phyloP scores from a whole-genome alignment of 2,888 invertebrate genomes.

The Patella caerulea region DNA sequence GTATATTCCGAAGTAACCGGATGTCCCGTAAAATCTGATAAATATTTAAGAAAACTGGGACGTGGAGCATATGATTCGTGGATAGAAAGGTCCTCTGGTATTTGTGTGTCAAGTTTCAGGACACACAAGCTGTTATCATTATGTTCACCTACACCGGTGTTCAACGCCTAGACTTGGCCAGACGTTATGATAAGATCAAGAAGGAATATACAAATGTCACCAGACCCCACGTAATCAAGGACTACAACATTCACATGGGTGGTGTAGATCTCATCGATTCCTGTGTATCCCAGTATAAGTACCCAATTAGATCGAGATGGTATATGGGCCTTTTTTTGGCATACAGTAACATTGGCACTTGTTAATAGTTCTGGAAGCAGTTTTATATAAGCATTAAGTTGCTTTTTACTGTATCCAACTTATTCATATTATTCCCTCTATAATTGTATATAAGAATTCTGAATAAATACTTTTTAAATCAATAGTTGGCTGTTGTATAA shows the following conservation, averaged over 20 bases:
- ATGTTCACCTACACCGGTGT: not conserved
- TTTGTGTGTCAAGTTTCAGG: not conserved
- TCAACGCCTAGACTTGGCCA: not conserved
- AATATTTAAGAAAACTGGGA: not conserved
- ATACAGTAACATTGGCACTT: not conserved
- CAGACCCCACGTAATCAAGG: not conserved
- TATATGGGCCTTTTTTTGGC: not conserved
- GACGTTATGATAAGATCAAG: not conserved
- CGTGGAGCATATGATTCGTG: not conserved
- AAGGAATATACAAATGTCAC: not conserved
- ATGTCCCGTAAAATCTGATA: not conserved
- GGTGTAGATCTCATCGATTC: not conserved
- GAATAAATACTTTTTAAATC: too few relatives aligned
- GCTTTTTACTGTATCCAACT: too few relatives aligned
- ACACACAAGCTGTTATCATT: not conserved
- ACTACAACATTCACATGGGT: not conserved
- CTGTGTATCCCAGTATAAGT: not conserved
- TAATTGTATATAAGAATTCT: not conserved
- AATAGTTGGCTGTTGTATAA: not conserved
- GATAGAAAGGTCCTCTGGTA: not conserved
- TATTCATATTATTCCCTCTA: too few relatives aligned
- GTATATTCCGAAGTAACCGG: not conserved
- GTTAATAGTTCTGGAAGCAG: not conserved
- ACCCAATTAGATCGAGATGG: not conserved
- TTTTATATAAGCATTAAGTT: too few relatives aligned